phyloP scores from a whole-genome alignment of 2,888 invertebrate species.

The Abrostola tripartita region DNA sequence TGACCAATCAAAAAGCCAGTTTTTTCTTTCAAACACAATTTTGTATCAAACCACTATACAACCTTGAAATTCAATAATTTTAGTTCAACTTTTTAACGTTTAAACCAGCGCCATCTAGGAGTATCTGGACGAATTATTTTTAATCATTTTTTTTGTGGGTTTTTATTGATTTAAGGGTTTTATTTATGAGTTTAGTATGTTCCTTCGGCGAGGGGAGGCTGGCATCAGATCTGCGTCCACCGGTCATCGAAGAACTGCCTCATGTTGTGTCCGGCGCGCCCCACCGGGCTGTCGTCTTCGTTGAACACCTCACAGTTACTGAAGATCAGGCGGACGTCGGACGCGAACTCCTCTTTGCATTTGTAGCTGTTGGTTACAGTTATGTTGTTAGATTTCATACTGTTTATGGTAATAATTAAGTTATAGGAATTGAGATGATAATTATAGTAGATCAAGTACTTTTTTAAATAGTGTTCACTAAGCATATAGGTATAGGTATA shows the following conservation, averaged over 20 bases:
- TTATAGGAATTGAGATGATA: no score
- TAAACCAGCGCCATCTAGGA: background rate
- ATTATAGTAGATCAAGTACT: no score
- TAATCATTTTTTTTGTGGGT: background rate
- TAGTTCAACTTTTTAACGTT: background rate
- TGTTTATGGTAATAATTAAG: no score
- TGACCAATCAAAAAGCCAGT: no score
- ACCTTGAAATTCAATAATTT: no score
- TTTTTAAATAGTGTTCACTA: no score
- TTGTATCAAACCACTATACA: no score
- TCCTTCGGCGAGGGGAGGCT: background rate
- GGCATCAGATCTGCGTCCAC: slow-evolving; percentile 90
- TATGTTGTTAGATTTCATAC: no score
- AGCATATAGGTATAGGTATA: no score
- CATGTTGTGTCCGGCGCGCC: slow-evolving; percentile 98
- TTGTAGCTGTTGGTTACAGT: slow-evolving; percentile 95
- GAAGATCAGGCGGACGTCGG: slow-evolving; percentile 97
- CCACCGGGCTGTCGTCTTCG: slow-evolving; percentile 99
- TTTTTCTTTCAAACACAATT: no score
- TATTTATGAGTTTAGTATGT: no score
- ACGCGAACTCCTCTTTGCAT: slow-evolving; percentile 96
- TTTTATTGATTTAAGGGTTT: no score
- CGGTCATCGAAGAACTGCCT: slow-evolving; percentile 96
- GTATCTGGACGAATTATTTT: background rate
- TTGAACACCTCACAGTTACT: slow-evolving; percentile 99